A percentile compares a stretch with the other conserved stretches of the same genome.
Conservation (phyloP, 2,888 invertebrate species). For the Netelia virgata region DNA sequence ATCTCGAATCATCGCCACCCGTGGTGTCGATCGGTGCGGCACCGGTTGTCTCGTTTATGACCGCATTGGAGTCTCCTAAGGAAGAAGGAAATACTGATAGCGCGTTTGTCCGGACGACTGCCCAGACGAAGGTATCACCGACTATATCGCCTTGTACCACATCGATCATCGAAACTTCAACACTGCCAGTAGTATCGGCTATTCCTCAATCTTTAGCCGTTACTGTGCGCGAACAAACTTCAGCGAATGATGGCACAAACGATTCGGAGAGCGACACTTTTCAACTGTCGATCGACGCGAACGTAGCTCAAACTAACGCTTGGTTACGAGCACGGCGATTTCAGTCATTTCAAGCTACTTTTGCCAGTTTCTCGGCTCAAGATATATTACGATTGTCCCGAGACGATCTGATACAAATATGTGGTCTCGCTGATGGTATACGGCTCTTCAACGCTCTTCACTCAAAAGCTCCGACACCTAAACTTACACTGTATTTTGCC, state of each 20-base stretch:
- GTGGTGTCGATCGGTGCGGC: slow-evolving; percentile 72
- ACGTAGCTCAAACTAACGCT: slow-evolving; percentile 90
- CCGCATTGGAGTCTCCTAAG: slow-evolving; percentile 74
- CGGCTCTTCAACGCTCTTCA: slow-evolving; percentile 96
- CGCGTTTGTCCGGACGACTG: slow-evolving; percentile 55
- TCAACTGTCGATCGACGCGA: slow-evolving; percentile 88
- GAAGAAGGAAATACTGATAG: slow-evolving; percentile 70
- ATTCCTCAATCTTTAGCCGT: slow-evolving; percentile 76
- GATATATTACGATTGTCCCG: slow-evolving; percentile 95
- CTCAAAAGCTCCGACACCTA: slow-evolving; percentile 91
- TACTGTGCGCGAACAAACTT: slow-evolving; percentile 77
- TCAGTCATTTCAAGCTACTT: slow-evolving; percentile 90
- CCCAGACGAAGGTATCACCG: background rate
- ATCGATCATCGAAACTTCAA: background rate
- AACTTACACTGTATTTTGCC: slow-evolving; percentile 94
- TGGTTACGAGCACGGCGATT: slow-evolving; percentile 94
- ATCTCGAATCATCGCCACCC: slow-evolving; percentile 75
- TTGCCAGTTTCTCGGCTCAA: slow-evolving; percentile 94
- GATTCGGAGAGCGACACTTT: slow-evolving; percentile 9
- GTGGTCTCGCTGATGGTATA: slow-evolving; percentile 97
- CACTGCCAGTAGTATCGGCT: slow-evolving; percentile 20
- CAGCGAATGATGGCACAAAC: slow-evolving; percentile 70
- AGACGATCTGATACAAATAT: slow-evolving; percentile 97
- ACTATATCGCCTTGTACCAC: background rate
- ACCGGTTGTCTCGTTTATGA: slow-evolving; percentile 75